Evolutionary conservation across 2,797 vertebrate genomes (phyloP), one percentile per base, ranked within the genome.

Genomic region (Rhynchonycteris naso): DNA sequence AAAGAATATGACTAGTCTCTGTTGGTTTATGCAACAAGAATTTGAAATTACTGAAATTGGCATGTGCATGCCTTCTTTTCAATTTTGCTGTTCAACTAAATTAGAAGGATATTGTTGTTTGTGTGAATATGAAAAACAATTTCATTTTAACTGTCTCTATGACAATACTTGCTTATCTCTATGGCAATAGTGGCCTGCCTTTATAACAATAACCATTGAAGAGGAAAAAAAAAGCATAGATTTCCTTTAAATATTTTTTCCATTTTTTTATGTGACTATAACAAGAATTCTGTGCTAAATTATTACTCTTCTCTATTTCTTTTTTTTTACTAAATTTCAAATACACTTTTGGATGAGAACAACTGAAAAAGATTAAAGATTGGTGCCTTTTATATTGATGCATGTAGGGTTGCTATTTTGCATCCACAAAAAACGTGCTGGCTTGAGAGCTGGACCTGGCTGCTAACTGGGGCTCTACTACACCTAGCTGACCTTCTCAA

Each of bases 121-220:
- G 38, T 92, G 59, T 94, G 71, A 94, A 79, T 88, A 71, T 61
- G 65, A 88, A 95, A 96, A 89, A 52, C 47, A 93, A 86, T 91
- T 52, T 30, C 13, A 18, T 79, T 87, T 95, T 75, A 84, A 72
- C 84, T 93, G 90, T 97, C 86, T 96, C 96, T 95, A 87, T 94
- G 84, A 78, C 33, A 75, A 91, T 96, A 66, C n/a, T 83, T 90
- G 54, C 56, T 95, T 66, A 88, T 95, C 76, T 92, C 87, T 91
- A 88, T 91, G 93, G 69, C 69, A 96, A 80, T 96, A 90, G 58
- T 93, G 33, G n/a, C 81, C 85, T 94, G 63, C 61, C 63, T 93
- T 33, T 91, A 6, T 69, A 82, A 68, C 80, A 89, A 68, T 86
- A 96, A 78, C 69, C 13, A 65, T 7, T 54, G 38, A 76, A 43